phyloP scores from a whole-genome alignment of 2,888 invertebrate species.

The Drosophila sordidula region DNA sequence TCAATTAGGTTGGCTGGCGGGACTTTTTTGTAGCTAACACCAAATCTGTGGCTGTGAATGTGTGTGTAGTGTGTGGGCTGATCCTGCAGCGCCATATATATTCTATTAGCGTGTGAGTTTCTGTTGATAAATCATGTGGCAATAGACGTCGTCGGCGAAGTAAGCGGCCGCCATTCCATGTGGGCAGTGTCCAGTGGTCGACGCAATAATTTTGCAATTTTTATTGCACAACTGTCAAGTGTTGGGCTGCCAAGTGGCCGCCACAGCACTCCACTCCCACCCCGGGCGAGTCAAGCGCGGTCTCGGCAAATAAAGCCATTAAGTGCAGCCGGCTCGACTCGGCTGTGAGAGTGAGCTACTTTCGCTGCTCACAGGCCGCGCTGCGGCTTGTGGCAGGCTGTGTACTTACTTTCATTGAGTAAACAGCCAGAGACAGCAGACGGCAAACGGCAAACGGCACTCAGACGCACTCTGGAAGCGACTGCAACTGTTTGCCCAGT shows the following conservation, averaged over 20 bases:
- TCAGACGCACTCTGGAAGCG: slow-evolving; percentile 52
- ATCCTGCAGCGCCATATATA: slow-evolving; percentile 54
- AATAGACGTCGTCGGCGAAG: slow-evolving; percentile 24
- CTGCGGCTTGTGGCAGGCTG: slow-evolving; percentile 25
- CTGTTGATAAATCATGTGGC: slow-evolving; percentile 70
- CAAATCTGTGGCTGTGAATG: slow-evolving; percentile 34
- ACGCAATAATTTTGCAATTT: slow-evolving; percentile 66
- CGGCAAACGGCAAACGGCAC: slow-evolving; percentile 49
- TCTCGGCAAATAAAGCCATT: slow-evolving; percentile 71
- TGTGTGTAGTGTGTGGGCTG: slow-evolving; percentile 36
- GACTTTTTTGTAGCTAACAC: slow-evolving; percentile 23
- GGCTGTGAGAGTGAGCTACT: slow-evolving; percentile 70
- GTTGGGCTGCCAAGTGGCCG: slow-evolving; percentile 32
- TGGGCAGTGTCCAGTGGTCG: slow-evolving; percentile 50
- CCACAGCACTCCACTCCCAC: neutral
- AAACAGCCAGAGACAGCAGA: slow-evolving; percentile 47
- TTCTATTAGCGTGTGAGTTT: slow-evolving; percentile 71
- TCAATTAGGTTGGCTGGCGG: slow-evolving; percentile 58
- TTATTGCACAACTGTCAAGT: slow-evolving; percentile 72
- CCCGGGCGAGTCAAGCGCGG: neutral
- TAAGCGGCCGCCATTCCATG: slow-evolving; percentile 27
- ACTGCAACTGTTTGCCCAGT: slow-evolving; percentile 50
- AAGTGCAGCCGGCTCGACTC: slow-evolving; percentile 43
- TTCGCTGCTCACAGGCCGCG: slow-evolving; percentile 68
- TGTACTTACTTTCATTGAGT: slow-evolving; percentile 71